Base-by-base conservation (phyloP, 2,888 invertebrate genomes). In the Fabriciana adippe region DNA sequence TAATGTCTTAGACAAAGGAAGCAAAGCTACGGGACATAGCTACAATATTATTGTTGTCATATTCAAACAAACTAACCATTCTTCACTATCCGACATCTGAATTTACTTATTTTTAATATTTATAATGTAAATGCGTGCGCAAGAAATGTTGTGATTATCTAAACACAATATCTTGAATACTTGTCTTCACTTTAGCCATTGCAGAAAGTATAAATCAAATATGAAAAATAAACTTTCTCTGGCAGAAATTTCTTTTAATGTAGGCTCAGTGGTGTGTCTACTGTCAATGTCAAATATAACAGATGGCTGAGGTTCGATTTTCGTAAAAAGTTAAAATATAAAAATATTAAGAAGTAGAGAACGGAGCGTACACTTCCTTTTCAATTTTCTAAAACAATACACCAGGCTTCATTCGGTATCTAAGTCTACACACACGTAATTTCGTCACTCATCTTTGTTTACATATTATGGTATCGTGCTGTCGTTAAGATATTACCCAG, bases 41-140 rank as follows among this genome's bases (percentile, higher is more conserved):
- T 61, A 70, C 35, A 41, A 73, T 71, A 68, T 57, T 59, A 69
- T 68, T 70, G 69, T 72, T 74, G 73, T 72, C 71, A 57, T 74
- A 69, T 70, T 66, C 56, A 51, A 67, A 55, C 62, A 48, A 55
- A 61, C 56, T 55, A 57, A 66, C 68, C 73, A 67, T 71, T 57
- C 69, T 67, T 72, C 72, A 72, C 51, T 53, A 14, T 14, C 1
- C 11, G 63, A 41, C 41, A 59, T 11, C 1, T 11, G 54, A 15
- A 47, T 55, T 55, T 55, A 64, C 64, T 55, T 64, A 55, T 54
- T 64, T 64, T 64, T 55, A 48, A 55, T 50, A 61, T 61, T 61
- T 51, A 14, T 51, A 51, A 50, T 41, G 16, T 50, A 50, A 50
- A 50, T 50, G 50, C 50, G 50, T 50, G 16, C 50, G 16, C 61